Evolutionary conservation across 2,888 invertebrate genomes (phyloP).

Genomic region (Mythimna ferrago): DNA sequence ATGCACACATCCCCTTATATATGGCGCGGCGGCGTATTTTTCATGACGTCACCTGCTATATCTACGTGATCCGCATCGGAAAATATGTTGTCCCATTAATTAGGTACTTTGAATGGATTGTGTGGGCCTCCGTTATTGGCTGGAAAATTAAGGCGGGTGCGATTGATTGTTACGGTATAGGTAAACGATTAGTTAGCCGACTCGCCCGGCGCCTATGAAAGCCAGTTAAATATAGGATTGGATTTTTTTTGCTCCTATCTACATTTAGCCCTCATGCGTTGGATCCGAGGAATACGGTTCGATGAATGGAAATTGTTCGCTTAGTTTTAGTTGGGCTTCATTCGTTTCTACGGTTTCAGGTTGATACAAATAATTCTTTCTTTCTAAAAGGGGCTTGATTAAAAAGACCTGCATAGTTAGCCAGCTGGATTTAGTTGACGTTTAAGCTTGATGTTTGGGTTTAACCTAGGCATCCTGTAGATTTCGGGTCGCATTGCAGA

Average conservation of each 20-base stretch:
- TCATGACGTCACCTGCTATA: constrained; percentile 82
- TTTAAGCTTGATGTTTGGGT: background rate
- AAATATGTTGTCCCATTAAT: constrained; percentile 86
- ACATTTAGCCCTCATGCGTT: constrained; percentile 48
- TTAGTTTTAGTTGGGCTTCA: constrained; percentile 41
- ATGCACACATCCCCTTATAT: constrained; percentile 71
- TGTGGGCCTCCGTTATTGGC: constrained; percentile 79
- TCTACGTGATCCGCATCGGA: constrained; percentile 80
- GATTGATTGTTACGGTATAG: constrained; percentile 81
- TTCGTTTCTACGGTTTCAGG: constrained; percentile 25
- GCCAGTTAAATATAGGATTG: constrained; percentile 62
- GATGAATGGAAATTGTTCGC: constrained; percentile 52
- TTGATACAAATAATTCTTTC: constrained; percentile 2
- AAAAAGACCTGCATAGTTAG: background rate
- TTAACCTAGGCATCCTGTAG: background rate
- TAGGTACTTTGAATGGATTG: constrained; percentile 84
- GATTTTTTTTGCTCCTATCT: constrained; percentile 58
- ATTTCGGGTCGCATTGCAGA: background rate
- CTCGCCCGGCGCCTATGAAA: constrained; percentile 54
- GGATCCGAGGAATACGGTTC: constrained; percentile 39
- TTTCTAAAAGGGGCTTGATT: constrained; percentile 27
- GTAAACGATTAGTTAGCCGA: constrained; percentile 75
- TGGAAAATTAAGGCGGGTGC: constrained; percentile 80
- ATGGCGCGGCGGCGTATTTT: constrained; percentile 71
- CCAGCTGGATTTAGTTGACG: background rate